phyloP scores from a whole-genome alignment of 2,113 vertebrate species.

The Pipra filicauda region DNA sequence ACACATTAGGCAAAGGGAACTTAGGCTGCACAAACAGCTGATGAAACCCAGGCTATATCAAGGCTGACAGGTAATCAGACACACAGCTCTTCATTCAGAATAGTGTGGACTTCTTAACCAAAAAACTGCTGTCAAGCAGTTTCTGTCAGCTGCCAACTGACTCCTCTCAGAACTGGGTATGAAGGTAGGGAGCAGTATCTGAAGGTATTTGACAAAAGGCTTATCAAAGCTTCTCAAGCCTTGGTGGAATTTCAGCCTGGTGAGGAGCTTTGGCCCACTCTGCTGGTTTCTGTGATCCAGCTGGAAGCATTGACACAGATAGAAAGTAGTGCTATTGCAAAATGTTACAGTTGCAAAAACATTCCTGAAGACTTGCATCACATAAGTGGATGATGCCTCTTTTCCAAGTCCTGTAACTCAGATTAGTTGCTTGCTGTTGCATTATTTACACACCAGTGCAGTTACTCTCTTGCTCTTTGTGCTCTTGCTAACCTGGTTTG shows the following conservation, averaged over 20 bases:
- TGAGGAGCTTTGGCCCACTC: background rate
- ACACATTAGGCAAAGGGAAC: background rate
- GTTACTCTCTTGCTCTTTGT: background rate
- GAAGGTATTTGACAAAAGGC: background rate
- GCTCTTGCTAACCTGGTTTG: background rate
- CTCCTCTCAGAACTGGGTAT: background rate
- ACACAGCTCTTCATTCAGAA: background rate
- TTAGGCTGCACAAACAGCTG: background rate
- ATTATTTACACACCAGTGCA: conserved; percentile 1
- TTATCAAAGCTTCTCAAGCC: background rate
- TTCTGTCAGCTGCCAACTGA: background rate
- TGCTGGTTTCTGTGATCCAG: background rate
- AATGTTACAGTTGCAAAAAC: background rate
- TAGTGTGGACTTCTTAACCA: background rate
- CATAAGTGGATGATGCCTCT: background rate
- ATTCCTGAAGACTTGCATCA: conserved; percentile 17
- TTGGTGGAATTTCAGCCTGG: background rate
- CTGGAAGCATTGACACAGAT: background rate
- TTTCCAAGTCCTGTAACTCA: conserved; percentile 1
- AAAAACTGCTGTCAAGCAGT: background rate
- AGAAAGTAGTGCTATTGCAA: conserved; percentile 14
- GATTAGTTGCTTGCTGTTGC: background rate
- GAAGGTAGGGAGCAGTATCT: background rate
- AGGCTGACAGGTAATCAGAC: background rate
- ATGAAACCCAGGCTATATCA: background rate